Percentiles rank a stretch among this genome's conserved stretches.
phyloP scores from a whole-genome alignment of 1,140 invertebrate species.

The Atta texana region DNA sequence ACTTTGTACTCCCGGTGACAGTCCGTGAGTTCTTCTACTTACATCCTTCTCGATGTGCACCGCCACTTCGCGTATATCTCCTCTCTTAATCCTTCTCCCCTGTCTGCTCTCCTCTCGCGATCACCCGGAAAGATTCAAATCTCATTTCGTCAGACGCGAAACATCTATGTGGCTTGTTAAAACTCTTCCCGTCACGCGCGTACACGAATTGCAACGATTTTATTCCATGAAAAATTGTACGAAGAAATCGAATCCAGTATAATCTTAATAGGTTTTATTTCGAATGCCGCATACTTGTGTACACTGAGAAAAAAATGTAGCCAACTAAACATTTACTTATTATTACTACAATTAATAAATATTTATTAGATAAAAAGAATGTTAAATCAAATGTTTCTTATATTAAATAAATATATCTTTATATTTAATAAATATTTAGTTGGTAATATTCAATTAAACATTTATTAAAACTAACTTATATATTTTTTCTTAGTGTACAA shows the following conservation, averaged over 20 bases:
- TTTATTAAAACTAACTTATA: too few relatives aligned
- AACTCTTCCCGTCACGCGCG: slow-evolving; percentile 8
- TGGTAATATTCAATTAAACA: too few relatives aligned
- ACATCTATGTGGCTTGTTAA: slow-evolving; percentile 65
- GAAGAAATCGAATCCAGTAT: background rate
- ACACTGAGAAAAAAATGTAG: too few relatives aligned
- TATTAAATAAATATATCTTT: too few relatives aligned
- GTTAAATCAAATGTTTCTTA: too few relatives aligned
- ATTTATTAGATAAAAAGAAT: too few relatives aligned
- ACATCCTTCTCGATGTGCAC: slow-evolving; percentile 50
- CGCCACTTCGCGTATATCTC: slow-evolving; percentile 34
- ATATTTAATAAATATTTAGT: too few relatives aligned
- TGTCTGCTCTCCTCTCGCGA: slow-evolving; percentile 36
- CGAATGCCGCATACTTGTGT: background rate
- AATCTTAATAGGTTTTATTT: slow-evolving; percentile 15
- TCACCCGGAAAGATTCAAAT: slow-evolving; percentile 70
- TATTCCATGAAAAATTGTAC: background rate
- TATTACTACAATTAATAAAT: too few relatives aligned
- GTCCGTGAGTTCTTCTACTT: slow-evolving; percentile 68
- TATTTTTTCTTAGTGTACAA: too few relatives aligned
- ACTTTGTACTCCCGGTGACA: slow-evolving; percentile 77
- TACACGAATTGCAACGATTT: slow-evolving; percentile 9
- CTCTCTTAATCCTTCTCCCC: slow-evolving; percentile 14
- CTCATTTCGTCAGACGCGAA: slow-evolving; percentile 67
- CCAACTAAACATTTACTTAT: too few relatives aligned